Percentiles rank a stretch among this genome's conserved stretches.
Evolutionary conservation across 1,140 invertebrate genomes (phyloP).

Genomic region (Brachionus angularis): DNA sequence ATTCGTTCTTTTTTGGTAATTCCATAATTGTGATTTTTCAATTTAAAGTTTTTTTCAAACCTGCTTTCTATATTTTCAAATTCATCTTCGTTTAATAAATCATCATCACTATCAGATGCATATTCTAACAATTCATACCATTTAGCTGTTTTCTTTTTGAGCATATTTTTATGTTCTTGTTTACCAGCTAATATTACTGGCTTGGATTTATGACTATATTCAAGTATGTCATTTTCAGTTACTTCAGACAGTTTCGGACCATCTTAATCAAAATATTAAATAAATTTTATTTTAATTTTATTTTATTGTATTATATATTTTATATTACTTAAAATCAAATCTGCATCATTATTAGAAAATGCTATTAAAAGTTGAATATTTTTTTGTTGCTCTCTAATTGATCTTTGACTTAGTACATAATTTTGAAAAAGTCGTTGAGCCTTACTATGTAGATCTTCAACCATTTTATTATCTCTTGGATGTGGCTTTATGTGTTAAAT

Average conservation of each 20-base stretch:
- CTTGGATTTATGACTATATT: constrained; percentile 20
- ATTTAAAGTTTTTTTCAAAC: background rate
- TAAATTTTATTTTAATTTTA: too few relatives aligned
- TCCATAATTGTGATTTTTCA: background rate
- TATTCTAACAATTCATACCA: constrained; percentile 30
- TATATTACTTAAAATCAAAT: constrained; percentile 20
- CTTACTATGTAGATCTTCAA: constrained; percentile 18
- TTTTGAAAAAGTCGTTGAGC: constrained; percentile 27
- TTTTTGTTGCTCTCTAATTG: constrained; percentile 14
- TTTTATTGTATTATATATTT: too few relatives aligned
- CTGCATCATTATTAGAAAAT: constrained; percentile 22
- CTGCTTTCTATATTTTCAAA: background rate
- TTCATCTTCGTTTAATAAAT: constrained; percentile 28
- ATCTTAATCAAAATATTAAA: background rate
- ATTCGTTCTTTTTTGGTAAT: background rate
- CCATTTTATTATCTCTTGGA: background rate
- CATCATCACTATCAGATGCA: constrained; percentile 18
- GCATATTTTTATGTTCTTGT: constrained; percentile 7
- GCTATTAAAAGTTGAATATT: constrained; percentile 14
- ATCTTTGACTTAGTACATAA: constrained; percentile 22
- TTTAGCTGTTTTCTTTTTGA: background rate
- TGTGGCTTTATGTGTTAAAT: constrained; percentile 16
- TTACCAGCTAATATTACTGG: constrained; percentile 27
- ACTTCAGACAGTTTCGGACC: constrained; percentile 21
- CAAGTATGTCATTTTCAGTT: background rate